Evolutionary conservation across 2,113 vertebrate genomes (phyloP).

Genomic region (Phaethornis superciliosus): DNA sequence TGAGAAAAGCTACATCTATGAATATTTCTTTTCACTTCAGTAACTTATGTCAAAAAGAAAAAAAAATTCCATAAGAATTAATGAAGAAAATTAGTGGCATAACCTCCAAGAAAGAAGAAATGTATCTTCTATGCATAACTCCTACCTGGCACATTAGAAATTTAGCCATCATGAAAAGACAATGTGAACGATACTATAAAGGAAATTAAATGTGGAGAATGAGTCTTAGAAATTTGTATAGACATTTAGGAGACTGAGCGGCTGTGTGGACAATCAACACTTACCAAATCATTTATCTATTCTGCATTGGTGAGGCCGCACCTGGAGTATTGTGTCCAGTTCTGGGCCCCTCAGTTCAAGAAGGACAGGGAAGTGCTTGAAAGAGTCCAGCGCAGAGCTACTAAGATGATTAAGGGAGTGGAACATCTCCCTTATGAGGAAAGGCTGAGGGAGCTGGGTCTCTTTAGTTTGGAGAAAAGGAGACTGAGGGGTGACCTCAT

Average conservation of each 20-base stretch:
- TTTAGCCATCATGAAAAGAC: slow-evolving; percentile 36
- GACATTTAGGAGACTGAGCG: slow-evolving; percentile 22
- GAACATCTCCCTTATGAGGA: no score
- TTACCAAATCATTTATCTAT: background rate
- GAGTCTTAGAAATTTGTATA: slow-evolving; percentile 16
- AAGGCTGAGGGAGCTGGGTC: no score
- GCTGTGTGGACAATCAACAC: background rate
- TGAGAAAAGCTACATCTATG: background rate
- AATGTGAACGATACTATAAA: slow-evolving; percentile 40
- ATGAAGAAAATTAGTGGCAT: slow-evolving; percentile 21
- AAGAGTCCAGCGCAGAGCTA: no score
- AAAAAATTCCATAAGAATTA: slow-evolving; percentile 28
- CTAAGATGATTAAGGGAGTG: no score
- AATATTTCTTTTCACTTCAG: background rate
- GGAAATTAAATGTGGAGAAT: slow-evolving; percentile 37
- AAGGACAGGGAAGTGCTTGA: no score
- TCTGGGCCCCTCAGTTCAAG: no score
- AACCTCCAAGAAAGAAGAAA: slow-evolving; percentile 31
- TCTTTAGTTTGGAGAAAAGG: no score
- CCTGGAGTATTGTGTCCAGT: no score
- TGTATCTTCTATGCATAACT: background rate
- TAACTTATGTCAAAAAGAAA: background rate
- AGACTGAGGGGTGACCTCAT: no score
- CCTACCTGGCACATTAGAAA: slow-evolving; percentile 8
- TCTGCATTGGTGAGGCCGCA: no score